These are phyloP conservation scores for Heliconius sara DNA, from an alignment of 2,888 invertebrate species.

Conservation along the genomic window DNA sequence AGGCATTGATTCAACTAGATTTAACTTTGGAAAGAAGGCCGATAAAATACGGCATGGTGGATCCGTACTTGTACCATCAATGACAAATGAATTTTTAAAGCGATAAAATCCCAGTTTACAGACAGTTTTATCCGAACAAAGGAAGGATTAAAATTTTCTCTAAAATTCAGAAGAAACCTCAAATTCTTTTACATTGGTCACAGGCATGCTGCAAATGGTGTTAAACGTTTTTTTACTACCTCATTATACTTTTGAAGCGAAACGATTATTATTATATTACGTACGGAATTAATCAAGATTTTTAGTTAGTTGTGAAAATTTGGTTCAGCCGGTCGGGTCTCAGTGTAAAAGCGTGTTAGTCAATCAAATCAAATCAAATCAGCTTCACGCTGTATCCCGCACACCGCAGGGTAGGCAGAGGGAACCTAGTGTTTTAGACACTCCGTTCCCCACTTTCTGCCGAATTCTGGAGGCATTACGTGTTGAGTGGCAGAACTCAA, in stretches of 20 bases:
- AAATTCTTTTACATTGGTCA: constrained; percentile 24
- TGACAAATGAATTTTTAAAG: constrained; percentile 41
- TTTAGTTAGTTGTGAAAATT: background rate
- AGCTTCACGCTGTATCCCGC: too few species aligned
- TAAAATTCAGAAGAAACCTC: constrained; percentile 29
- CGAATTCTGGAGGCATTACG: too few species aligned
- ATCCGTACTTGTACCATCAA: constrained; percentile 22
- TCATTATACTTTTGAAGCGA: background rate
- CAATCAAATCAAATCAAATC: too few species aligned
- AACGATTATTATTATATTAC: background rate
- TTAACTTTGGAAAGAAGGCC: constrained; percentile 19
- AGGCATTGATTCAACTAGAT: constrained; percentile 16
- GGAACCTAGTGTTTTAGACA: too few species aligned
- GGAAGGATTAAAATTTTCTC: constrained; percentile 40
- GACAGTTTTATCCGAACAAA: constrained; percentile 41
- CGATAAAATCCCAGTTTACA: constrained; percentile 40
- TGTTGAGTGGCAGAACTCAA: too few species aligned
- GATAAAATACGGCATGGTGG: constrained; percentile 9
- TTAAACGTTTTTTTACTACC: background rate
- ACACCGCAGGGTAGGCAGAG: too few species aligned
- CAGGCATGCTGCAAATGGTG: background rate
- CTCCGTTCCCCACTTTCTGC: too few species aligned
- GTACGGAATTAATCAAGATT: background rate
- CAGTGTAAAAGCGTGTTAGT: too few species aligned
- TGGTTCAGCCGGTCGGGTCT: background rate